A percentile compares a stretch with the other conserved stretches of the same genome.
Conservation (phyloP, 2,113 vertebrate species). For the Ammospiza caudacuta region DNA sequence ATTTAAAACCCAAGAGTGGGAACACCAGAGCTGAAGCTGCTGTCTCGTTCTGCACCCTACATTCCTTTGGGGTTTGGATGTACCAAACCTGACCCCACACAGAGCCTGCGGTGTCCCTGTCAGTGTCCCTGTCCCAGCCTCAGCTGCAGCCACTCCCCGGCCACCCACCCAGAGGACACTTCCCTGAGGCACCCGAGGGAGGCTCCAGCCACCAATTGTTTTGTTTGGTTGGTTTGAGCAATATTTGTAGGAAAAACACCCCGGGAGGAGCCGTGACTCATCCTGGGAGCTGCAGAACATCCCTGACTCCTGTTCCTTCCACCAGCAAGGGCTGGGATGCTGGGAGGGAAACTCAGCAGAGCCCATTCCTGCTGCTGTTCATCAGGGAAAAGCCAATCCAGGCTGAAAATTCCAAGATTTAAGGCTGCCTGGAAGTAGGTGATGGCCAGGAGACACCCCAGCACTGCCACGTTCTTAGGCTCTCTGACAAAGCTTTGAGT, state of each 20-base stretch:
- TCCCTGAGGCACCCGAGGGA: not conserved
- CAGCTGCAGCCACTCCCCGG: not conserved
- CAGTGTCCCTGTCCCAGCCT: not conserved
- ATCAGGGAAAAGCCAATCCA: not conserved
- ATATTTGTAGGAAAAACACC: conserved; percentile 4
- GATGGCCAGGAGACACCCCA: not conserved
- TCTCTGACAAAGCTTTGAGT: not conserved
- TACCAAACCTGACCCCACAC: not conserved
- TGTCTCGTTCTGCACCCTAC: not conserved
- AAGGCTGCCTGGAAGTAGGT: not conserved
- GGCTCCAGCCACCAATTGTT: not conserved
- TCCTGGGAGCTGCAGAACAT: not conserved
- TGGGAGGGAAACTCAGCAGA: not conserved
- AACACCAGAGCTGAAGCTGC: no score
- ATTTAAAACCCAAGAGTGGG: not conserved
- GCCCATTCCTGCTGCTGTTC: not conserved
- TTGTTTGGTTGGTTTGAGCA: conserved; percentile 29
- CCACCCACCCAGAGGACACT: conserved; percentile 1
- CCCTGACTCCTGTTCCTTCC: not conserved
- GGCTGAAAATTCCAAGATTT: not conserved
- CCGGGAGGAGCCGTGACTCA: not conserved
- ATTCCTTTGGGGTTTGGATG: not conserved
- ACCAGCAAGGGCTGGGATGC: not conserved
- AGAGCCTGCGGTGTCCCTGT: not conserved
- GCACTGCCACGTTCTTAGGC: not conserved